phyloP scores from a whole-genome alignment of 2,113 vertebrate species.

The human (Homo sapiens) region DNA sequence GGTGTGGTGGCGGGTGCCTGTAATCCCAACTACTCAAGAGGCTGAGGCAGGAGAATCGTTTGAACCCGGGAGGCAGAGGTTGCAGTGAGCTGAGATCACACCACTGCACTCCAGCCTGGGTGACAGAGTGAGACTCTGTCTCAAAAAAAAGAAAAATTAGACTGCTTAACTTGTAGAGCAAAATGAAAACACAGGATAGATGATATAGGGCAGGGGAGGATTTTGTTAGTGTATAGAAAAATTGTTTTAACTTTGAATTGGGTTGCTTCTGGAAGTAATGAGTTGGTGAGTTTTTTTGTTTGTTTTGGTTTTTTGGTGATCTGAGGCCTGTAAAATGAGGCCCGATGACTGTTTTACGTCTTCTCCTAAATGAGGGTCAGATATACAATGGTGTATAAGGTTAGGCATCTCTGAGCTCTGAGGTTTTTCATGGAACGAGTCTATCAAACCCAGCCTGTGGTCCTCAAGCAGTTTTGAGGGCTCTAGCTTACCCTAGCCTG shows the following conservation, averaged over 20 bases:
- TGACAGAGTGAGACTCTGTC: too few species aligned
- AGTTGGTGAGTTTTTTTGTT: neutral
- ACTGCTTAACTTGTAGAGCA: slow-evolving; percentile 7
- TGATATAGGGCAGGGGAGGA: neutral
- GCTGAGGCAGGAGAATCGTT: too few species aligned
- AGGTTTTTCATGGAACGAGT: neutral
- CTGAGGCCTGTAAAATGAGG: neutral
- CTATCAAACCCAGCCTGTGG: neutral
- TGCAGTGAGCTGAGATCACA: too few species aligned
- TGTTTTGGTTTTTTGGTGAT: neutral
- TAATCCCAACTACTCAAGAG: too few species aligned
- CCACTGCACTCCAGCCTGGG: too few species aligned
- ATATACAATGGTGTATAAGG: neutral
- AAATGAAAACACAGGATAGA: neutral
- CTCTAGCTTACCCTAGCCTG: neutral
- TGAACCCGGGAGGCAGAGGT: too few species aligned
- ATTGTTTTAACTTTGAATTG: neutral
- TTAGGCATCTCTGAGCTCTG: neutral
- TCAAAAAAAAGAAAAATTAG: too few species aligned
- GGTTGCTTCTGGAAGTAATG: neutral
- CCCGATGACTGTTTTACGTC: neutral
- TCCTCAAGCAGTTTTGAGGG: neutral
- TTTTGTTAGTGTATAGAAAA: neutral
- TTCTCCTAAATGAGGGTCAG: neutral
- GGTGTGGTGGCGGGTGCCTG: too few species aligned